These are phyloP conservation scores for Melanogrammus aeglefinus DNA, from an alignment of 2,797 vertebrate genomes.

Conservation along the genomic window DNA sequence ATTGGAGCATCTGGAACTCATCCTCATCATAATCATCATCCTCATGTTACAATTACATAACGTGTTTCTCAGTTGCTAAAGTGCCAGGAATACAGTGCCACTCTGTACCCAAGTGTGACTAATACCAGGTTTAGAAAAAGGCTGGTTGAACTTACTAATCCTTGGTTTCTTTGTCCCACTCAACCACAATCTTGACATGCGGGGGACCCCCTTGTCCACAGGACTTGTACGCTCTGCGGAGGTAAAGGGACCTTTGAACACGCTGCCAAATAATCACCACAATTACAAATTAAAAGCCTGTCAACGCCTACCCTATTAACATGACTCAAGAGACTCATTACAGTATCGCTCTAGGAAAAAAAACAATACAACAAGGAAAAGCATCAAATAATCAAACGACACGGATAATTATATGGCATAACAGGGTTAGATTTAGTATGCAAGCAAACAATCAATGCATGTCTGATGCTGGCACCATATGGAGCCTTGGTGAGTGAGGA, in stretches of 20 bases:
- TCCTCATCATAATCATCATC: neutral
- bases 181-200: constrained; percentile 96
- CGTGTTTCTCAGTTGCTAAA: no score
- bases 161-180: constrained; percentile 99
- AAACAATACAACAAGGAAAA: neutral
- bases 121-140: neutral
- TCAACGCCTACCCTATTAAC: neutral
- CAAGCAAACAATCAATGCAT: neutral
- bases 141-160: constrained; percentile 86
- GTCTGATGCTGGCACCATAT: neutral
- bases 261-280: neutral
- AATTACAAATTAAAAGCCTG: neutral
- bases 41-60: neutral
- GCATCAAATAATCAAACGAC: neutral
- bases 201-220: constrained; percentile 92
- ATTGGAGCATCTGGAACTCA: neutral
- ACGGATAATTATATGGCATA: neutral
- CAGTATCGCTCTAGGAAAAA: neutral
- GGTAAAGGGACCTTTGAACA: neutral
- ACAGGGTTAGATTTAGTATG: neutral
- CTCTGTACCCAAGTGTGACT: neutral
- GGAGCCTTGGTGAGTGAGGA: neutral
- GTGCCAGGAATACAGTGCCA: neutral
- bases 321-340: neutral
- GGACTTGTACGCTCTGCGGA: constrained; percentile 88